A percentile compares a stretch with the other conserved stretches of the same genome.
Conservation (phyloP, 2,888 invertebrate genomes). For the Apamea epomidion region DNA sequence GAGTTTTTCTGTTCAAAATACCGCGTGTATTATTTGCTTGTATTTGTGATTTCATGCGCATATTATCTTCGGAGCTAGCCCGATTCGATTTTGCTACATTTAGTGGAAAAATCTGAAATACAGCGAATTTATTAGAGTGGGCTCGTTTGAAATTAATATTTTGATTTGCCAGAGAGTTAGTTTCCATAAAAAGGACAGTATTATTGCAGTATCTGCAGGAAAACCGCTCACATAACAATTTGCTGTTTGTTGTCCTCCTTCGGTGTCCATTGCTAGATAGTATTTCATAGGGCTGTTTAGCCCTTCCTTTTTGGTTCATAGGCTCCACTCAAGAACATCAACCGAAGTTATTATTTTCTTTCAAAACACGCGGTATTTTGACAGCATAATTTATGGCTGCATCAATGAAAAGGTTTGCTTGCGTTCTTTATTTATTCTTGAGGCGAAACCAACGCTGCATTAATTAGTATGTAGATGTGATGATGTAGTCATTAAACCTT, state of each 20-base stretch:
- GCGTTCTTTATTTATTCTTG: background rate
- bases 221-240: background rate
- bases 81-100: background rate
- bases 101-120: background rate
- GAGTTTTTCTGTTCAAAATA: conserved; percentile 30
- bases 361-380: conserved; percentile 48
- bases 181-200: background rate
- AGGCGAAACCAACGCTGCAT: background rate
- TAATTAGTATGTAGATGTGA: background rate
- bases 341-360: background rate
- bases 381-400: conserved; percentile 5
- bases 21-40: conserved; percentile 21
- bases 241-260: background rate
- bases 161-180: background rate
- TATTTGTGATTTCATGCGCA: background rate
- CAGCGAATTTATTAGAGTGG: background rate
- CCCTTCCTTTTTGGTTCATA: background rate
- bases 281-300: no score
- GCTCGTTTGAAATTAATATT: background rate
- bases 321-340: background rate
- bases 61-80: background rate
- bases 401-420: conserved; percentile 13
- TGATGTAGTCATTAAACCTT: background rate
- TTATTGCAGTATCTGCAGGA: background rate
- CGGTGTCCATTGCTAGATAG: background rate